Evolutionary conservation across 1,140 invertebrate species (phyloP), one percentile per base, ranked within the genome.

Genomic region (Caenorhabditis latens): DNA sequence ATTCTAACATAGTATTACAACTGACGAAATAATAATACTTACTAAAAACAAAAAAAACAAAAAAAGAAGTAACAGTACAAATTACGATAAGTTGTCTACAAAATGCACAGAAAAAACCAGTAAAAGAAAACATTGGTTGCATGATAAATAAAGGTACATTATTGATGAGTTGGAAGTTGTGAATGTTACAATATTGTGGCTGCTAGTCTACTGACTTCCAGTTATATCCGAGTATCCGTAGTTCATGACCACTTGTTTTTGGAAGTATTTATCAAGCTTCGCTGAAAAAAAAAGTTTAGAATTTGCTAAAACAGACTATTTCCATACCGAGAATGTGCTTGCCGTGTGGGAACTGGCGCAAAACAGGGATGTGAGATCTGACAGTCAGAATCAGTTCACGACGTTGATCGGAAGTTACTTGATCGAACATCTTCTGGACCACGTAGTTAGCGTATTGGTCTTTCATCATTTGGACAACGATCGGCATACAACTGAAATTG

Each of bases 341-440:
- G 90, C 98, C 98, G 92, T 99, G 99, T 11, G 97, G 99, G 94
- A 98, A 99, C 93, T 99, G 99, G 92, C 97, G 95, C 90, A 99
- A 95, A 87, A 97, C 96, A 71, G 95, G 95, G 92, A 99, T 95
- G 93, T 99, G 97, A 42, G 97, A 97, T 90, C 97, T 95, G 92
- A 99, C 99, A 94, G 98, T 98, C 94, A 97, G 96, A 96, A 99
- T 97, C 85, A 99, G 94, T 90, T 98, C 95, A 94, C 99, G 99
- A 82, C 98, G 95, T 93, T 99, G 98, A 32, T 96, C 95, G 16
- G 96, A 96, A 92, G 99, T 98, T 13, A 97, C 97, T 14, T 99
- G 97, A 93, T 99, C 98, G 87, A 99, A 98, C 98, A 99, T 99
- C 94, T 99, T 99, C 93, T 99, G 98, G 43, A 99, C 97, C 86